A percentile compares a stretch with the other conserved stretches of the same genome.
phyloP scores from a whole-genome alignment of 2,888 invertebrate genomes.

The Hirtodrosophila duncani region DNA sequence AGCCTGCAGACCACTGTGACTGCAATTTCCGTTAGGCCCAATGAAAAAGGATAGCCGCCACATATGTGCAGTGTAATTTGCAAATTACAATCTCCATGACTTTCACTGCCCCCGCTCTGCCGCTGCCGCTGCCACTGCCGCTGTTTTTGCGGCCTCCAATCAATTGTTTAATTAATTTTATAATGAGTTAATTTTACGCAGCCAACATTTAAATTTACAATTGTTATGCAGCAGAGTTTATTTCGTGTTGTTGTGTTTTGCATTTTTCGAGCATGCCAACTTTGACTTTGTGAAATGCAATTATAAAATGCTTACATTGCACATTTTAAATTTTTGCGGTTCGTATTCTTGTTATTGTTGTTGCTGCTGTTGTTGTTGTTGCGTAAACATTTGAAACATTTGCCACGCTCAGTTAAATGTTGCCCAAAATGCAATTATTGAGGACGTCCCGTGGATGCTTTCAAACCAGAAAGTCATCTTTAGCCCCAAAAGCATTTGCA shows the following conservation, averaged over 20 bases:
- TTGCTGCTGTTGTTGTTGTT: constrained; percentile 34
- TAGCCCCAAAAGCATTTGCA: constrained; percentile 10
- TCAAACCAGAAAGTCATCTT: neutral
- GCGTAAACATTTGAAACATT: constrained; percentile 58
- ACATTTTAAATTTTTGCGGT: constrained; percentile 54
- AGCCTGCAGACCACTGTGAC: constrained; percentile 37
- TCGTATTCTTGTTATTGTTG: constrained; percentile 18
- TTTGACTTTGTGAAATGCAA: constrained; percentile 64
- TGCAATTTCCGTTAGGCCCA: constrained; percentile 52
- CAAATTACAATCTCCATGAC: constrained; percentile 45
- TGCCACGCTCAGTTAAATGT: constrained; percentile 46
- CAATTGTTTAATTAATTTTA: constrained; percentile 75
- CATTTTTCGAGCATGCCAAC: constrained; percentile 27
- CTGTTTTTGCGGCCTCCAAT: constrained; percentile 45
- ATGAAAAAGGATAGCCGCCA: neutral
- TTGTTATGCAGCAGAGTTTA: constrained; percentile 29
- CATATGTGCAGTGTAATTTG: too few relatives aligned
- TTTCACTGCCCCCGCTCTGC: constrained; percentile 20
- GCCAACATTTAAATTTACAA: constrained; percentile 49
- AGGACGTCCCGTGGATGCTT: constrained; percentile 15
- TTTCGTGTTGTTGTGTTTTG: neutral
- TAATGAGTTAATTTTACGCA: constrained; percentile 73
- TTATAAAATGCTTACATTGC: constrained; percentile 68
- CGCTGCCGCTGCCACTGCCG: too few relatives aligned
- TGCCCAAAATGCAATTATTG: constrained; percentile 29